phyloP scores from a whole-genome alignment of 2,888 invertebrate species.

The Calameuta idolon region DNA sequence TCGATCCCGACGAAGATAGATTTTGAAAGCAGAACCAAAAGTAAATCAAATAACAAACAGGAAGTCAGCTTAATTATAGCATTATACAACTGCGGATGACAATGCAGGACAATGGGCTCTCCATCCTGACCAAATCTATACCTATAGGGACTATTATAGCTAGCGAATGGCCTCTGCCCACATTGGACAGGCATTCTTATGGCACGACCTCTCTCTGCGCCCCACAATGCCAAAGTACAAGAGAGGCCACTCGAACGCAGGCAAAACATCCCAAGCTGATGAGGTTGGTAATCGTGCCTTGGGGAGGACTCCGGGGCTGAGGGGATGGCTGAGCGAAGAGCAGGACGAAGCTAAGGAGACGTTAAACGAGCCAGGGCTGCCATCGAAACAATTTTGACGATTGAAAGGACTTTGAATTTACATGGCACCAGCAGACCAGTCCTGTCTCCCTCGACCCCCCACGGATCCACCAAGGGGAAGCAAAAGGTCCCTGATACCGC shows the following conservation, averaged over 20 bases:
- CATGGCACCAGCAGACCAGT: too few relatives aligned
- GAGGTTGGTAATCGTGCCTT: too few relatives aligned
- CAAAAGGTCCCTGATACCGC: too few relatives aligned
- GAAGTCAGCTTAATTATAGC: constrained; percentile 36
- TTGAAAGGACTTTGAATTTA: too few relatives aligned
- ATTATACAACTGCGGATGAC: constrained; percentile 36
- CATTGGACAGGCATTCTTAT: neutral
- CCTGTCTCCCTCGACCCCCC: too few relatives aligned
- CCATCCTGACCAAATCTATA: constrained; percentile 17
- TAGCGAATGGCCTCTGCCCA: neutral
- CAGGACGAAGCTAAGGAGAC: too few relatives aligned
- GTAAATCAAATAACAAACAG: constrained; percentile 37
- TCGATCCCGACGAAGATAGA: neutral
- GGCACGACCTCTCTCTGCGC: neutral
- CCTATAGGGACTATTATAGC: too few relatives aligned
- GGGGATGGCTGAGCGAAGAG: too few relatives aligned
- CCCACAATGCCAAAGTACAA: constrained; percentile 2
- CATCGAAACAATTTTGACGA: too few relatives aligned
- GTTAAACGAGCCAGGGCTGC: too few relatives aligned
- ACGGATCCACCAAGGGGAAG: too few relatives aligned
- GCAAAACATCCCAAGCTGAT: neutral
- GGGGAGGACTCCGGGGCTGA: too few relatives aligned
- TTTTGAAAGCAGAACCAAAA: constrained; percentile 2
- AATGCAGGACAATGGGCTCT: constrained; percentile 22
- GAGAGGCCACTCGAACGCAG: neutral